These are phyloP conservation scores for Sphaerophoria rueppellii DNA, from an alignment of 2,888 invertebrate species.

Conservation along the genomic window DNA sequence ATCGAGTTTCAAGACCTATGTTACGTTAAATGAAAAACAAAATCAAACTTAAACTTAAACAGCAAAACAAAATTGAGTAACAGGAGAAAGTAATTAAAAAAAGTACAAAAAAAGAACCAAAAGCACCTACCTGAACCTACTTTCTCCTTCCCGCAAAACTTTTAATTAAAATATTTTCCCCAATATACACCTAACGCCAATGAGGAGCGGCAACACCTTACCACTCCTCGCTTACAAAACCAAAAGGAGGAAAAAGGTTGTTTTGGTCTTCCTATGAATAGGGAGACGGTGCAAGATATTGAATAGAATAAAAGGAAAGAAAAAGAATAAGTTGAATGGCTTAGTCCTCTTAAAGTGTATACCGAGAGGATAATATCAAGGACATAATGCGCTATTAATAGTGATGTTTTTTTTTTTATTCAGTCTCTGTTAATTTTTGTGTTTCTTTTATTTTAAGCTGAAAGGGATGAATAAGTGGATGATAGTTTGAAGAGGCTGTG, in stretches of 20 bases:
- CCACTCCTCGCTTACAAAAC: not conserved
- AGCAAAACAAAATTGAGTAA: constrained; percentile 46
- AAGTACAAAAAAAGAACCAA: constrained; percentile 25
- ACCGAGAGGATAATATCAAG: constrained; percentile 64
- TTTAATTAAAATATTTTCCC: constrained; percentile 73
- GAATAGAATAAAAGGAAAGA: not conserved
- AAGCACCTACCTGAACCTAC: constrained; percentile 63
- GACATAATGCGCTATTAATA: constrained; percentile 72
- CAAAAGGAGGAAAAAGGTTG: constrained; percentile 16
- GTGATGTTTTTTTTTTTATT: constrained; percentile 32
- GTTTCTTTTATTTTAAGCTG: constrained; percentile 20
- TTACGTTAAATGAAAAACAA: constrained; percentile 21
- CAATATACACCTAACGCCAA: constrained; percentile 64
- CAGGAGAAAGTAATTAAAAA: constrained; percentile 6
- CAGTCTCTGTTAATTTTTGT: not conserved
- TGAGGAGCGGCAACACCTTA: not conserved
- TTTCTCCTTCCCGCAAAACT: constrained; percentile 63
- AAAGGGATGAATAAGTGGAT: constrained; percentile 24
- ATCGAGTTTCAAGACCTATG: not conserved
- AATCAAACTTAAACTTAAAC: constrained; percentile 33
- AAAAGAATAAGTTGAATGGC: constrained; percentile 69
- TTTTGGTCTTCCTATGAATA: constrained; percentile 30
- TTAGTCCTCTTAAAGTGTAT: constrained; percentile 42
- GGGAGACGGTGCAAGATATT: not conserved
- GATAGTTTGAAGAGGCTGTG: constrained; percentile 51